Evolutionary conservation across 2,888 invertebrate genomes (phyloP).

Genomic region (Busseola fusca): DNA sequence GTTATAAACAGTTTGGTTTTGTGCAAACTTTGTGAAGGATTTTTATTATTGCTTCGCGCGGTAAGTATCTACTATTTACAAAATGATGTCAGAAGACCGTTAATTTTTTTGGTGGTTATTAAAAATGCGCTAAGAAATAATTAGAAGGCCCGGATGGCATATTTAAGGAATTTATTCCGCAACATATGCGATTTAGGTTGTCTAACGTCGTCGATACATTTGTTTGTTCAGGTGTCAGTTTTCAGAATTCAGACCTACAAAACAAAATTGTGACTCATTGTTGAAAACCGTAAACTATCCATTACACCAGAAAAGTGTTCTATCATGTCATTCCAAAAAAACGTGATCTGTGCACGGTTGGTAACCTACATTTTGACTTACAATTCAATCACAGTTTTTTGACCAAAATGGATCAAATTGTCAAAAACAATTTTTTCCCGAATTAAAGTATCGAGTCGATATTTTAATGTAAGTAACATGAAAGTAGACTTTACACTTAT

Average conservation of each 20-base stretch:
- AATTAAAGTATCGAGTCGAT: slow-evolving; percentile 20
- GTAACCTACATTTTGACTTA: slow-evolving; percentile 20
- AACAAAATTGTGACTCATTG: slow-evolving; percentile 54
- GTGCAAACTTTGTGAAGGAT: slow-evolving; percentile 70
- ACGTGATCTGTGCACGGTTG: slow-evolving; percentile 45
- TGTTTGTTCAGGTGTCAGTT: slow-evolving; percentile 60
- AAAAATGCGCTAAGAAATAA: slow-evolving; percentile 16
- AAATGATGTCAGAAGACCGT: slow-evolving; percentile 56
- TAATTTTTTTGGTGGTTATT: slow-evolving; percentile 49
- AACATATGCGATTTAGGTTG: slow-evolving; percentile 22
- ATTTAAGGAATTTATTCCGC: slow-evolving; percentile 16
- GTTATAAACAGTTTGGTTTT: slow-evolving; percentile 71
- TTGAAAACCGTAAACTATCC: slow-evolving; percentile 34
- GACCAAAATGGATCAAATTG: slow-evolving; percentile 26
- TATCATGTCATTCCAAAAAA: slow-evolving; percentile 34
- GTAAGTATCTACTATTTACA: slow-evolving; percentile 61
- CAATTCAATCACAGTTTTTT: slow-evolving; percentile 20
- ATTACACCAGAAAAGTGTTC: slow-evolving; percentile 24
- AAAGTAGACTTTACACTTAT: slow-evolving; percentile 50
- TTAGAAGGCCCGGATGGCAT: neutral
- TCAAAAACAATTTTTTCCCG: slow-evolving; percentile 27
- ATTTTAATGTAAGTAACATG: slow-evolving; percentile 29
- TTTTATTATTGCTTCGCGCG: slow-evolving; percentile 65
- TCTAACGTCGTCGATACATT: slow-evolving; percentile 16
- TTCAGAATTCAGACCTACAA: slow-evolving; percentile 40